Evolutionary conservation across 1,140 invertebrate genomes (phyloP), one percentile per base, ranked within the genome.

Genomic region (Zeugodacus cucurbitae): DNA sequence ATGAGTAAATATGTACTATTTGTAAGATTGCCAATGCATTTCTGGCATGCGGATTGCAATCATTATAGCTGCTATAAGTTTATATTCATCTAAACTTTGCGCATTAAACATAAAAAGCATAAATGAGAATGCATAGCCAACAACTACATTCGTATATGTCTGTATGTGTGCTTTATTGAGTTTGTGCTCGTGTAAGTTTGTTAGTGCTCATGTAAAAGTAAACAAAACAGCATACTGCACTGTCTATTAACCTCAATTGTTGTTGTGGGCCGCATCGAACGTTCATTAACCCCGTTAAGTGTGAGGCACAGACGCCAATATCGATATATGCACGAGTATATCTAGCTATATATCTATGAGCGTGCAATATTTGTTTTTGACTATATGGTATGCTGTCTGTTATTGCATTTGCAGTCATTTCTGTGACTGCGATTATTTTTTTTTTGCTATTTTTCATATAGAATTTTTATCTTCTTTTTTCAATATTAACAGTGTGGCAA

Each of bases 181-280:
- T 74, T 74, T 32, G 20, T 32, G 20, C 67, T 20, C 34, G 41
- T 54, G 48, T 26, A 74, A 32, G 67, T 32, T 34, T 22, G 44
- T 82, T 14, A 48, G 74, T 41, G 8, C n/a, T 11, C 70, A 37
- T 62, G 58, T 62, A 48, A 48, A 44, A 44, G 41, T 82, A 82
- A 82, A 82, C 74, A 82, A 82, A 82, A 82, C 74, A 82, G 74
- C 74, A 82, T 82, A 82, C 41, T 82, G 74, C 41, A 26, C 74
- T 82, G 74, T 82, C 74, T 82, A 82, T 82, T 82, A 82, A 82
- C 74, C 74, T 82, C 74, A 82, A 82, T 82, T 82, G 74, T 82
- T 82, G 74, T 82, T 82, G 41, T 48, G 20, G 74, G 74, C 74
- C 74, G 74, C 74, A 82, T 82, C 74, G 74, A 82, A 48, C 74